Evolutionary conservation across 1,140 invertebrate species (phyloP), one percentile per base, ranked within the genome.

Genomic region (Pantala flavescens): DNA sequence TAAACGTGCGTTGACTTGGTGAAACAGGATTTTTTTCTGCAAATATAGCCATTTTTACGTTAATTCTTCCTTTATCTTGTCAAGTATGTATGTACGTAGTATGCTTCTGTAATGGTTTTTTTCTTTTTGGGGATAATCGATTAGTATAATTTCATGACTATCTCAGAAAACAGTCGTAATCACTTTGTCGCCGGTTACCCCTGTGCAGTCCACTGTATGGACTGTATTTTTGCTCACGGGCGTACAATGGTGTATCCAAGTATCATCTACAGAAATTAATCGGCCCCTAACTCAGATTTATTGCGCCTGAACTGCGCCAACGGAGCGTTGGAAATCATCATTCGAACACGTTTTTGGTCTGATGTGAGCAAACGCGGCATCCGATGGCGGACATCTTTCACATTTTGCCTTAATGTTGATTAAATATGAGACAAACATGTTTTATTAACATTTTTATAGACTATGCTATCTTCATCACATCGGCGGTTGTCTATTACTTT

Each of bases 121-220:
- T 80, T 78, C 78, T 81, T 78, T 82, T 81, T 82, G 79, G 82
- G 86, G 82, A 80, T 84, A 85, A 80, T 85, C 82, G 75, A 80
- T 81, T 75, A 82, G 79, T 11, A 83, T 74, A 71, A 80, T 78
- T 79, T 78, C 79, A 77, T 78, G 77, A 76, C 77, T 75, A 79
- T 81, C 79, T 81, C 79, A 82, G 76, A 82, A 82, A 78, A 80
- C 77, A 21, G 78, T 77, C 12, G 77, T 78, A 77, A 81, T 79
- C 14, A 80, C 80, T 77, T 83, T 82, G 21, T 78, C 80, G 71
- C 21, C 0, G 43, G 12, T 74, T 72, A 0, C 14, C 73, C 21
- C 7, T 0, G 14, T 63, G n/a, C 9, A 63, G 23, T 14, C 74
- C 0, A 75, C n/a, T 11, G 28, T 63, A 14, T 43, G 23, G 71